Percentiles rank a stretch among this genome's conserved stretches.
These are phyloP conservation scores for Aythya baeri DNA, from an alignment of 2,113 vertebrate species.

Conservation along the genomic window DNA sequence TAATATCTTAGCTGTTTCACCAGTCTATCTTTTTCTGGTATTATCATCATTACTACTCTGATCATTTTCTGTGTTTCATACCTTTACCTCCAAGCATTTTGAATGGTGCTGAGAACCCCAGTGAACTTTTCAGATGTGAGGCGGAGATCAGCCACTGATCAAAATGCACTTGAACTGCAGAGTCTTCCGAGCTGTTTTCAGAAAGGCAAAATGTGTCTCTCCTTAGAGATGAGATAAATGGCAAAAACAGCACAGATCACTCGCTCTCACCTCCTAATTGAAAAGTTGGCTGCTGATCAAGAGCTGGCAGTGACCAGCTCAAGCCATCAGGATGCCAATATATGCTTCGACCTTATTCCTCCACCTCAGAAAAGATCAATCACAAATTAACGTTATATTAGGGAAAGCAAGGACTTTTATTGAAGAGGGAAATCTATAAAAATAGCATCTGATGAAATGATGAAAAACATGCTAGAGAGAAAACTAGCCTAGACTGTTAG, in stretches of 20 bases:
- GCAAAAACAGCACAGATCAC: slow-evolving; percentile 47
- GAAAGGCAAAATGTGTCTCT: neutral
- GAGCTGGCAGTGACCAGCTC: slow-evolving; percentile 51
- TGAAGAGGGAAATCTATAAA: slow-evolving; percentile 20
- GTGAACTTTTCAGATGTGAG: neutral
- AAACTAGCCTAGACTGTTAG: slow-evolving; percentile 3
- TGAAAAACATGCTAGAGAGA: slow-evolving; percentile 24
- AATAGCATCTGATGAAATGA: neutral
- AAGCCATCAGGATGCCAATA: slow-evolving; percentile 47
- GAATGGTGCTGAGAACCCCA: neutral
- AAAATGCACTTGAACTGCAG: slow-evolving; percentile 1
- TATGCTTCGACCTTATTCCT: slow-evolving; percentile 59
- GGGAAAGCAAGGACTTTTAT: slow-evolving; percentile 29
- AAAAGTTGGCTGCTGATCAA: slow-evolving; percentile 75
- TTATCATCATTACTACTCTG: neutral
- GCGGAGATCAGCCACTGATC: neutral
- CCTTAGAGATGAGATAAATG: slow-evolving; percentile 58
- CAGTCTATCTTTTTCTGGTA: neutral
- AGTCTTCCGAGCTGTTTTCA: neutral
- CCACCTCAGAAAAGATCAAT: slow-evolving; percentile 46
- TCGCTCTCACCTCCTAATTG: slow-evolving; percentile 75
- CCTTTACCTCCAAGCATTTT: neutral
- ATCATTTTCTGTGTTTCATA: neutral
- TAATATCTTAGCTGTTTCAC: slow-evolving; percentile 1
- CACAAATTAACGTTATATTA: slow-evolving; percentile 63